These are phyloP conservation scores for Homalodisca vitripennis DNA, from an alignment of 1,140 invertebrate genomes.

Conservation along the genomic window DNA sequence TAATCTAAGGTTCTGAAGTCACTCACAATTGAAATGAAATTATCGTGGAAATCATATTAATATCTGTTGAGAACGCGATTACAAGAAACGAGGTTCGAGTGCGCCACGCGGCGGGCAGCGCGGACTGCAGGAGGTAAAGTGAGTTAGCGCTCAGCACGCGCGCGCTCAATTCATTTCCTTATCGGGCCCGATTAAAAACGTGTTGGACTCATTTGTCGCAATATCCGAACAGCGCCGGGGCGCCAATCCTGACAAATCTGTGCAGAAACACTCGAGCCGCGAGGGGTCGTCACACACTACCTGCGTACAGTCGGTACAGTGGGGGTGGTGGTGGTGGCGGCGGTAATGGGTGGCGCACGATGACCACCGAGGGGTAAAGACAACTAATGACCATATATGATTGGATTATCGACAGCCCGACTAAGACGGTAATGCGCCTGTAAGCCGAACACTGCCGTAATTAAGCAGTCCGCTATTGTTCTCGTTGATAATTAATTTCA, in stretches of 20 bases:
- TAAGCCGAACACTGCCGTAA: slow-evolving; percentile 9
- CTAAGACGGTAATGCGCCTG: slow-evolving; percentile 9
- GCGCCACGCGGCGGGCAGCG: background rate
- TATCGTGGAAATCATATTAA: too few relatives aligned
- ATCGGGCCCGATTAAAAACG: slow-evolving; percentile 27
- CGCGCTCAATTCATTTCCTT: slow-evolving; percentile 22
- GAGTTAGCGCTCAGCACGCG: background rate
- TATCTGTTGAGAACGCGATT: too few relatives aligned
- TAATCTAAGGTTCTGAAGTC: too few relatives aligned
- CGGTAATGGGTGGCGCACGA: background rate
- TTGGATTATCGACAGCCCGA: background rate
- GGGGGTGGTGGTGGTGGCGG: background rate
- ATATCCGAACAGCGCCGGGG: slow-evolving; percentile 9
- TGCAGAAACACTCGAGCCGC: too few relatives aligned
- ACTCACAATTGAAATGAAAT: too few relatives aligned
- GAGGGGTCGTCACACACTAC: too few relatives aligned
- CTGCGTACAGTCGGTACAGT: too few relatives aligned
- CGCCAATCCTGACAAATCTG: too few relatives aligned
- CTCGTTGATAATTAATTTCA: slow-evolving; percentile 25
- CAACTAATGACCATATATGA: slow-evolving; percentile 15
- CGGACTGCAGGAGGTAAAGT: background rate
- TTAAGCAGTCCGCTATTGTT: background rate
- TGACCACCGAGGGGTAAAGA: background rate
- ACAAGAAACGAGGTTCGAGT: too few relatives aligned
- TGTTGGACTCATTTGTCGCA: slow-evolving; percentile 14